Evolutionary conservation across 2,113 vertebrate species (phyloP).

Genomic region (Chloebia gouldiae): DNA sequence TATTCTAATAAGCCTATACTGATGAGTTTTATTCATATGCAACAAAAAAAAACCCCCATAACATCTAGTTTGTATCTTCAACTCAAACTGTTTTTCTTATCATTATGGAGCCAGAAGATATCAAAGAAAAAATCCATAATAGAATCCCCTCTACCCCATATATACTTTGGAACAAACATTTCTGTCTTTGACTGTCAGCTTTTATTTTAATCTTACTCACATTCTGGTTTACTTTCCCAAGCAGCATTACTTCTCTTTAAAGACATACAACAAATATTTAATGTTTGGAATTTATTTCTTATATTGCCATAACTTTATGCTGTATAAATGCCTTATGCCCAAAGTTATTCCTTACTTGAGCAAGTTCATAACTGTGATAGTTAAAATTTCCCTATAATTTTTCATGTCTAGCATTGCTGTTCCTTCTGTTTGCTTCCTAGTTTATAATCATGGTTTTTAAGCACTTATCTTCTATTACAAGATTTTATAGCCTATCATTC

Average conservation of each 20-base stretch:
- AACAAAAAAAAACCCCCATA: neutral
- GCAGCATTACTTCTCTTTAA: neutral
- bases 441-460: neutral
- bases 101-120: slow-evolving; percentile 17
- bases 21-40: slow-evolving; percentile 4
- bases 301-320: neutral
- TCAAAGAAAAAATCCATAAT: neutral
- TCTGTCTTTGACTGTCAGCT: slow-evolving; percentile 1
- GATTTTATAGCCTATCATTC: neutral
- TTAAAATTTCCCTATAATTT: neutral
- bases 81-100: slow-evolving; percentile 25
- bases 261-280: neutral
- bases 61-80: neutral
- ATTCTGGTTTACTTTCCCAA: neutral
- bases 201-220: neutral
- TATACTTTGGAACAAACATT: slow-evolving; percentile 7
- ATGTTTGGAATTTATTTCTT: neutral
- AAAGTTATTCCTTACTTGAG: neutral
- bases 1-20: neutral
- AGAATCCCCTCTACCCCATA: neutral
- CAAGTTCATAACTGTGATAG: neutral
- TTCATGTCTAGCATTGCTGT: neutral
- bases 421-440: neutral
- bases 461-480: neutral
- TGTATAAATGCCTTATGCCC: neutral